Evolutionary conservation across 2,888 invertebrate genomes (phyloP).

Genomic region (Sphaeridia pumilis): DNA sequence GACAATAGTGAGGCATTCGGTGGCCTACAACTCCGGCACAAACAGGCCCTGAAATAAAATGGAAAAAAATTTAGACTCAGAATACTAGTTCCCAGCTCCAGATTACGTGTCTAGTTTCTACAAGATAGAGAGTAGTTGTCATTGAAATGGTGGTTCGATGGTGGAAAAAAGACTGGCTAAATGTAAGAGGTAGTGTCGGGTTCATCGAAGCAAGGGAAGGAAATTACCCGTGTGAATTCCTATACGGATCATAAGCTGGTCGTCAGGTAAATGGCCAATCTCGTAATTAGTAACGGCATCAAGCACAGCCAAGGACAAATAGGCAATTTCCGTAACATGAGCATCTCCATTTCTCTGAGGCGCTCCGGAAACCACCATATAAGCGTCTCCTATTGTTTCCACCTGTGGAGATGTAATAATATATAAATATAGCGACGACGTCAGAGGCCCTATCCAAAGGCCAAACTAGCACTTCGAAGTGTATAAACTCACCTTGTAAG

Average conservation of each 20-base stretch:
- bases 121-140: no score
- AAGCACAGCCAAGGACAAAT: constrained; percentile 74
- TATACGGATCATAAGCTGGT: constrained; percentile 77
- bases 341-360: constrained; percentile 79
- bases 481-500: constrained; percentile 85
- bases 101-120: no score
- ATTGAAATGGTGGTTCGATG: no score
- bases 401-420: no score
- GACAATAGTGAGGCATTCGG: constrained; percentile 84
- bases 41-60: constrained; percentile 55
- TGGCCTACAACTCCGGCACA: constrained; percentile 86
- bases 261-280: constrained; percentile 76
- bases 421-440: no score
- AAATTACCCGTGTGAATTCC: constrained; percentile 71
- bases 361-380: constrained; percentile 77
- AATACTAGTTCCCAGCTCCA: no score
- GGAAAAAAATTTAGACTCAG: no score
- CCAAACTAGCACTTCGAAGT: no score
- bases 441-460: no score
- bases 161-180: no score
- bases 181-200: no score
- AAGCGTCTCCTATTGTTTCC: constrained; percentile 36
- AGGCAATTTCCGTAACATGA: constrained; percentile 78
- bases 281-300: constrained; percentile 79
- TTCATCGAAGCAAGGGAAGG: no score